These are phyloP conservation scores for Bettongia penicillata DNA, from an alignment of 2,113 vertebrate genomes.

Conservation along the genomic window DNA sequence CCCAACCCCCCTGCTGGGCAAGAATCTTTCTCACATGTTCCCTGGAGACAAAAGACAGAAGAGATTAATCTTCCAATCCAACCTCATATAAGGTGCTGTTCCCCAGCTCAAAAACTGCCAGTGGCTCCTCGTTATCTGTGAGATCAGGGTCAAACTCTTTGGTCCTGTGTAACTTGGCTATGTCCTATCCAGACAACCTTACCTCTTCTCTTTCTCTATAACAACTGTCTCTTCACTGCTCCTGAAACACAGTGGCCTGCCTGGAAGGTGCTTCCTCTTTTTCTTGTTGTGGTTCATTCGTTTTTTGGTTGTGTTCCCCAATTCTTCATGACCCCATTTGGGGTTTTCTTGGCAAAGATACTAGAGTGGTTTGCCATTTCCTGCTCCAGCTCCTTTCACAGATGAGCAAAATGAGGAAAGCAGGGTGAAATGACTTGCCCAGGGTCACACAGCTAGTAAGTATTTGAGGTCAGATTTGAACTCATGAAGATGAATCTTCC, in stretches of 20 bases:
- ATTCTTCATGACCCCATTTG: background rate
- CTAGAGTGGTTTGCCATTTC: background rate
- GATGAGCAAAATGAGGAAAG: background rate
- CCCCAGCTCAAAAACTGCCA: background rate
- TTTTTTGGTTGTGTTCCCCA: background rate
- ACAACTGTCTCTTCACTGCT: background rate
- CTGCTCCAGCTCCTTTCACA: background rate
- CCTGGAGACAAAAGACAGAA: background rate
- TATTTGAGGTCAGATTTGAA: background rate
- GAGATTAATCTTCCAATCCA: background rate
- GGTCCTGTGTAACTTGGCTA: background rate
- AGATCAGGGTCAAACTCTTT: background rate
- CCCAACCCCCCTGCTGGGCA: background rate
- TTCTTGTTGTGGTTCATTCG: background rate
- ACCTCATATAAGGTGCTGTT: background rate
- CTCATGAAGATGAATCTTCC: background rate
- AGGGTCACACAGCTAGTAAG: background rate
- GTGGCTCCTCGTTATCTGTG: background rate
- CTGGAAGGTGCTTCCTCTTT: background rate
- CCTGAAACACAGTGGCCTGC: background rate
- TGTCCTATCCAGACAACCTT: background rate
- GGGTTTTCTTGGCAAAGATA: background rate
- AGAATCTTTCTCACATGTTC: background rate
- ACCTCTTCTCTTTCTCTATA: background rate
- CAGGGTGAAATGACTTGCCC: background rate